Evolutionary conservation across 2,797 vertebrate genomes (phyloP).

Genomic region (Epinephelus malabaricus): DNA sequence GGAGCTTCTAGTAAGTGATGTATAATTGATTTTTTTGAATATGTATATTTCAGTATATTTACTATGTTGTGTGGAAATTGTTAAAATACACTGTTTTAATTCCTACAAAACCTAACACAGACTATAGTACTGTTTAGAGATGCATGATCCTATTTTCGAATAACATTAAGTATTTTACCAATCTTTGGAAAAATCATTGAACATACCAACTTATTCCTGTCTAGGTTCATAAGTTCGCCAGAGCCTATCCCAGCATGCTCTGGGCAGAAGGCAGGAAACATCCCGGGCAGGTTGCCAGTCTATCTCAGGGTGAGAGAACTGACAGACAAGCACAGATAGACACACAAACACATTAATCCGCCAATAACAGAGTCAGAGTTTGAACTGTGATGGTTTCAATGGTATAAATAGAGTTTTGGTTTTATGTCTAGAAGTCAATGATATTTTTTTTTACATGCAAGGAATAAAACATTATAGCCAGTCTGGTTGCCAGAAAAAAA

Average conservation of each 20-base stretch:
- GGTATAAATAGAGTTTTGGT: slow-evolving; percentile 6
- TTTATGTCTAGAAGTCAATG: neutral
- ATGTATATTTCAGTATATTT: neutral
- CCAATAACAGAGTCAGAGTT: slow-evolving; percentile 19
- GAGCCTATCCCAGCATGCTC: slow-evolving; percentile 45
- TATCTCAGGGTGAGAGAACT: slow-evolving; percentile 41
- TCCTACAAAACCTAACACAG: neutral
- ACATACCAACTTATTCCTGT: slow-evolving; percentile 22
- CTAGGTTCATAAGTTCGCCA: slow-evolving; percentile 3
- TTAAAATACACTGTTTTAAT: neutral
- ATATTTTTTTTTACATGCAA: slow-evolving; percentile 18
- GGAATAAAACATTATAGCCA: neutral
- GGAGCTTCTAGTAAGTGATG: slow-evolving; percentile 28
- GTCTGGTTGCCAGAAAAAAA: too few species aligned
- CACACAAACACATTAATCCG: slow-evolving; percentile 17
- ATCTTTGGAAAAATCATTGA: slow-evolving; percentile 15
- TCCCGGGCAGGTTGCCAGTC: slow-evolving; percentile 49
- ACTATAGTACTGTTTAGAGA: neutral
- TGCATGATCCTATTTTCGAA: neutral
- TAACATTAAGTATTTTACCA: neutral
- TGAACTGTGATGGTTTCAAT: slow-evolving; percentile 31
- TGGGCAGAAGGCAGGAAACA: slow-evolving; percentile 29
- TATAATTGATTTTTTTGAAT: slow-evolving; percentile 14
- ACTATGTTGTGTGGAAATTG: neutral
- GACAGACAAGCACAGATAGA: slow-evolving; percentile 29